phyloP scores from a whole-genome alignment of 2,888 invertebrate species.

The Drosophila formosana region DNA sequence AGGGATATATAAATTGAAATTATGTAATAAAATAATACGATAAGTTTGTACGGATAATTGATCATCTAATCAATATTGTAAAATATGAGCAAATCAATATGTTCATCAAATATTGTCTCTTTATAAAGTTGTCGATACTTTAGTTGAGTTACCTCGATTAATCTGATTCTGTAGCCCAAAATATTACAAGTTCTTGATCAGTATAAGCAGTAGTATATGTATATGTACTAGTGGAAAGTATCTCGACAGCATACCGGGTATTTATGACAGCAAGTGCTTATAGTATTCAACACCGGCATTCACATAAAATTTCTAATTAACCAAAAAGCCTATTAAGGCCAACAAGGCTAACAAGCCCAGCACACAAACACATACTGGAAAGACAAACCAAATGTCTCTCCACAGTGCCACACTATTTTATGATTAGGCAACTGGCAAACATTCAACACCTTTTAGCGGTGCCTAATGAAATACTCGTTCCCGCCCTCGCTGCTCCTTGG shows the following conservation, averaged over 20 bases:
- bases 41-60: too few species aligned
- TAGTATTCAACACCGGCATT: constrained; percentile 28
- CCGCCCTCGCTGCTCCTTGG: background rate
- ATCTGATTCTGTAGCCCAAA: background rate
- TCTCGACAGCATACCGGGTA: background rate
- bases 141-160: background rate
- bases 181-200: background rate
- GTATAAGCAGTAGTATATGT: background rate
- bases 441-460: constrained; percentile 68
- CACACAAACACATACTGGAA: background rate
- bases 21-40: too few species aligned
- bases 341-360: constrained; percentile 27
- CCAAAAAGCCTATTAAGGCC: constrained; percentile 73
- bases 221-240: background rate
- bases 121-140: background rate
- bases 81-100: too few species aligned
- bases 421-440: constrained; percentile 64
- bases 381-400: constrained; percentile 24
- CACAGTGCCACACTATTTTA: constrained; percentile 70
- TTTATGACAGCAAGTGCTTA: constrained; percentile 17
- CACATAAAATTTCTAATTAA: constrained; percentile 75
- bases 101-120: too few species aligned
- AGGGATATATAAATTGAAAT: too few species aligned
- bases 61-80: too few species aligned
- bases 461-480: constrained; percentile 54